Evolutionary conservation across 2,797 vertebrate genomes (phyloP), one percentile per base, ranked within the genome.

Genomic region (Hafferia zeledoni): DNA sequence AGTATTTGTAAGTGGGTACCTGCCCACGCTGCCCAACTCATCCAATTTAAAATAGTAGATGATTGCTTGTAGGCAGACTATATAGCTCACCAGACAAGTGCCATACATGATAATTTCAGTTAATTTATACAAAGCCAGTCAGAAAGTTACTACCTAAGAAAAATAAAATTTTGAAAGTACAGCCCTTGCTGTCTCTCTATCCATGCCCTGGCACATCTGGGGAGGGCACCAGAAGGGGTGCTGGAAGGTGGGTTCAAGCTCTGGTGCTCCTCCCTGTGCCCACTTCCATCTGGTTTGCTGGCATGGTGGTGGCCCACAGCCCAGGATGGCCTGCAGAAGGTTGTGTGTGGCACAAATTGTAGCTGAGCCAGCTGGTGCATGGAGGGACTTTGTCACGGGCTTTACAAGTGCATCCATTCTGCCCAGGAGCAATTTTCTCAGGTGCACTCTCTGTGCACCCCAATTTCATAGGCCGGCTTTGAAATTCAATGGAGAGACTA

Each of bases 371-470:
- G 7, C 17, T 33, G 24, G 7, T 5, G 31, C 25, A n/a, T 23
- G 25, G 20, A 64, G 23, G 24, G 14, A 28, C 44, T 59, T 0
- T 0, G 27, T 18, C 2, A 2, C 10, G 24, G 50, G 23, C n/a
- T 83, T 72, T 69, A n/a, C 35, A 61, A 56, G 15, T 1, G 1
- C 49, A 55, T 28, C 44, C 41, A 8, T 37, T 47, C 60, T 31
- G 22, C 43, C 31, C 22, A 18, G 52, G 60, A 86, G 6, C 31
- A 81, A 9, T 56, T 74, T 80, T 28, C 47, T 43, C 46, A 23
- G 30, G 47, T n/a, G 6, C 41, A 18, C 31, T 16, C n/a, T 69
- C 56, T 46, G 31, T 41, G 37, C 53, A n/a, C 55, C 12, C 30
- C 13, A 12, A 7, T 56, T 67, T 33, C 41, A 41, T 13, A 80